Conservation (phyloP, 2,888 invertebrate genomes). For the Hirudinaria manillensis region DNA sequence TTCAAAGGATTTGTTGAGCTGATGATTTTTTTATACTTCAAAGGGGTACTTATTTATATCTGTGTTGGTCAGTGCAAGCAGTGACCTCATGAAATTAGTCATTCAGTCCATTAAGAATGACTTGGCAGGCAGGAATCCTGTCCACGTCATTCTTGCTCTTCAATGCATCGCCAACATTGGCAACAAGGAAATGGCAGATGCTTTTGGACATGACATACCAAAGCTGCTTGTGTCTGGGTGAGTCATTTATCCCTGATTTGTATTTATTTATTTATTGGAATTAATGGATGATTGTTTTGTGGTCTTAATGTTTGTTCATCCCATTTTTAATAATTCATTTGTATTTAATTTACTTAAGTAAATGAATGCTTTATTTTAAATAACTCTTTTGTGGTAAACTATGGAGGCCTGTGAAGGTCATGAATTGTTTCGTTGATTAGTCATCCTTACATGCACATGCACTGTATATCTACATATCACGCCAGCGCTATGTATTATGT, state of each 20-base stretch:
- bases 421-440: no score
- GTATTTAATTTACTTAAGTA: no score
- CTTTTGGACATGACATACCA: slow-evolving; percentile 94
- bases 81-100: slow-evolving; percentile 95
- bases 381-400: no score
- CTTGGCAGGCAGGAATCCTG: slow-evolving; percentile 83
- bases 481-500: not conserved
- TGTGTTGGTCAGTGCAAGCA: slow-evolving; percentile 95
- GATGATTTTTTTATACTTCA: not conserved
- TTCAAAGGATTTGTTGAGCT: not conserved
- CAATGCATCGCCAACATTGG: slow-evolving; percentile 99
- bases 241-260: slow-evolving; percentile 42
- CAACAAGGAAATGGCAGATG: slow-evolving; percentile 98
- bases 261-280: slow-evolving; percentile 1
- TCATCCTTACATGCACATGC: no score
- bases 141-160: slow-evolving; percentile 93
- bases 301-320: no score
- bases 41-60: slow-evolving; percentile 99
- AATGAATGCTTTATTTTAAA: no score
- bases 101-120: slow-evolving; percentile 99
- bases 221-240: slow-evolving; percentile 93
- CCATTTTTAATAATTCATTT: no score
- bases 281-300: no score
- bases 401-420: no score
- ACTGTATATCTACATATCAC: no score